Conservation (phyloP, 2,113 vertebrate genomes). For the Motacilla alba region DNA sequence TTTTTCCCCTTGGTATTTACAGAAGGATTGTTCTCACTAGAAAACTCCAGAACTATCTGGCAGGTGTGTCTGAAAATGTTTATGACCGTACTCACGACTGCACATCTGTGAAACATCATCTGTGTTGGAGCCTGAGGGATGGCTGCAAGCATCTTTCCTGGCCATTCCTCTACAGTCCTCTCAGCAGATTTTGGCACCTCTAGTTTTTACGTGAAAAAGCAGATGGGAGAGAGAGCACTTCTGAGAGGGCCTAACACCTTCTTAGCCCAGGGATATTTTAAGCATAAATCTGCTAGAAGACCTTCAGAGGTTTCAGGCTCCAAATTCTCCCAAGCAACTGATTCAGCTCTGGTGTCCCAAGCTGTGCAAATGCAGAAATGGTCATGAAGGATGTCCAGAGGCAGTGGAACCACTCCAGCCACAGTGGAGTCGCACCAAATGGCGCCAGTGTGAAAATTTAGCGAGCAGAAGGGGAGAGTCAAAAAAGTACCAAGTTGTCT, state of each 20-base stretch:
- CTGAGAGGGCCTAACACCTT: slow-evolving; percentile 35
- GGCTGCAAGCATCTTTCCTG: slow-evolving; percentile 38
- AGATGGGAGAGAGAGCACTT: slow-evolving; percentile 19
- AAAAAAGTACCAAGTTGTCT: background rate
- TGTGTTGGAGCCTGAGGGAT: slow-evolving; percentile 18
- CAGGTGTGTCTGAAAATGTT: slow-evolving; percentile 44
- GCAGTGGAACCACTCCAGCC: background rate
- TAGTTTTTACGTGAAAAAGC: slow-evolving; percentile 9
- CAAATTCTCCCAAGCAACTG: background rate
- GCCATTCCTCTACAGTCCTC: background rate
- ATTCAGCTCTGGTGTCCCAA: background rate
- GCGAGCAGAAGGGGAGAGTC: background rate
- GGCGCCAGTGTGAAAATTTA: background rate
- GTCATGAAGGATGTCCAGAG: background rate
- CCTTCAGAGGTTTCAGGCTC: background rate
- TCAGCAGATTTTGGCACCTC: slow-evolving; percentile 27
- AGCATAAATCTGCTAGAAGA: slow-evolving; percentile 5
- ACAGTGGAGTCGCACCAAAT: fast-evolving
- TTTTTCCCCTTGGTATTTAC: background rate
- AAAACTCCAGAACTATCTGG: slow-evolving; percentile 32
- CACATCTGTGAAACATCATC: slow-evolving; percentile 28
- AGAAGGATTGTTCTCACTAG: background rate
- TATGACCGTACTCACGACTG: background rate
- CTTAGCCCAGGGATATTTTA: slow-evolving; percentile 31
- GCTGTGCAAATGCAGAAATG: background rate